Conservation (phyloP, 2,797 vertebrate genomes). For the Salmo trutta region DNA sequence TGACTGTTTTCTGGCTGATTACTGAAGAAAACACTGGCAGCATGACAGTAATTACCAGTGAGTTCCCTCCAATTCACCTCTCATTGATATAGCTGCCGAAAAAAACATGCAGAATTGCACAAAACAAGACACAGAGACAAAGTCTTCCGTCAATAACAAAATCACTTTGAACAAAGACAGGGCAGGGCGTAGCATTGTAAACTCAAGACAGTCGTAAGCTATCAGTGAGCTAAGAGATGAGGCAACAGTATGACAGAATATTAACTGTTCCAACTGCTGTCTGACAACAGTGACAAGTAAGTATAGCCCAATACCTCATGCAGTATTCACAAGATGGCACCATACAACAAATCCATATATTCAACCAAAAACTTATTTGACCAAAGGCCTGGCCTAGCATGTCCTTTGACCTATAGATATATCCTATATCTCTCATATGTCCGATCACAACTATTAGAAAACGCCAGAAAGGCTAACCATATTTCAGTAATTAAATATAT, state of each 20-base stretch:
- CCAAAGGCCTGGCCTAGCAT: no score
- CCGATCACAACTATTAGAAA: no score
- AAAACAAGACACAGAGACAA: slow-evolving; percentile 23
- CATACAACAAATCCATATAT: no score
- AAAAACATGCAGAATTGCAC: slow-evolving; percentile 18
- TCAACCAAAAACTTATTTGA: no score
- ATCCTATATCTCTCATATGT: no score
- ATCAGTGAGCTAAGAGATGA: neutral
- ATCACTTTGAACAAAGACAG: slow-evolving; percentile 3
- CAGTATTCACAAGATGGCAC: no score
- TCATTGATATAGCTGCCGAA: slow-evolving; percentile 28
- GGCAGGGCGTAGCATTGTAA: slow-evolving; percentile 11
- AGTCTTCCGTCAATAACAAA: slow-evolving; percentile 16
- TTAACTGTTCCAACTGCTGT: neutral
- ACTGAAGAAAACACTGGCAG: slow-evolving; percentile 30
- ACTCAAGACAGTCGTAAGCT: neutral
- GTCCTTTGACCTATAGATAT: no score
- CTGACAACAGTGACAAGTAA: no score
- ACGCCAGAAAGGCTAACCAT: no score
- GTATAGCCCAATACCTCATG: no score
- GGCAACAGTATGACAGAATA: slow-evolving; percentile 5
- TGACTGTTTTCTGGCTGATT: slow-evolving; percentile 45
- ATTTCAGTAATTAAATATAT: no score
- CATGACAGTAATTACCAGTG: slow-evolving; percentile 48
- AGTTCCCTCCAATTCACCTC: slow-evolving; percentile 30